Base-by-base conservation (phyloP, 2,797 vertebrate species). In the Ptychobarbus kaznakovi region DNA sequence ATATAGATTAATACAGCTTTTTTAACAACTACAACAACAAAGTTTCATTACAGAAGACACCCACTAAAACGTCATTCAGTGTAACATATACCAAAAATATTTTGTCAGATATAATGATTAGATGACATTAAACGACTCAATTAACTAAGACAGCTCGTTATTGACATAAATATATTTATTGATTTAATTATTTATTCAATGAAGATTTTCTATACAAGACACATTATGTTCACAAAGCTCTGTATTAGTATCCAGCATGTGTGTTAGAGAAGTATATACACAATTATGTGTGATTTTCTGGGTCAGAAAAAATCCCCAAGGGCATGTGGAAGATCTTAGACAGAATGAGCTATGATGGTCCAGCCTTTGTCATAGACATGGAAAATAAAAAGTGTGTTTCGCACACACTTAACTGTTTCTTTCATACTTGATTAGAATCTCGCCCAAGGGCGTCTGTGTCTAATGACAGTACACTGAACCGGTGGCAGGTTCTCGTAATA, bases 401-500 rank as follows among this genome's bases (percentile, higher is more conserved):
- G 65, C 75, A 81, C 75, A 77, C 75, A 68, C 42, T 46, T 75
- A 70, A 35, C 20, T 2, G 22, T 78, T 78, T 38, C 69, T 87
- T 82, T 82, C 38, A 82, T 80, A 86, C 86, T 80, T 86, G 79
- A 78, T 88, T 85, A 46, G 22, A 53, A 68, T 83, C 70, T 69
- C 51, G 13, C 63, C 65, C 46, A 53, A 82, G 69, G 49, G 82
- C 35, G 16, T 20, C 58, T 40, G 76, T 82, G 80, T 81, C 73
- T 85, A 90, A 87, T 89, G 82, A 82, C n/a, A 38, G 82, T 77
- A 70, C 78, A 89, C 82, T 58, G 83, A 32, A 83, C 87, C 89
- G 82, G 85, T 90, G 89, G 89, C 88, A 90, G 84, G 66, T 86
- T 88, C 63, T 38, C 75, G 35, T 81, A 46, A 81, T 75, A 79